Evolutionary conservation across 2,113 vertebrate genomes (phyloP).

Genomic region (Notechis scutatus): DNA sequence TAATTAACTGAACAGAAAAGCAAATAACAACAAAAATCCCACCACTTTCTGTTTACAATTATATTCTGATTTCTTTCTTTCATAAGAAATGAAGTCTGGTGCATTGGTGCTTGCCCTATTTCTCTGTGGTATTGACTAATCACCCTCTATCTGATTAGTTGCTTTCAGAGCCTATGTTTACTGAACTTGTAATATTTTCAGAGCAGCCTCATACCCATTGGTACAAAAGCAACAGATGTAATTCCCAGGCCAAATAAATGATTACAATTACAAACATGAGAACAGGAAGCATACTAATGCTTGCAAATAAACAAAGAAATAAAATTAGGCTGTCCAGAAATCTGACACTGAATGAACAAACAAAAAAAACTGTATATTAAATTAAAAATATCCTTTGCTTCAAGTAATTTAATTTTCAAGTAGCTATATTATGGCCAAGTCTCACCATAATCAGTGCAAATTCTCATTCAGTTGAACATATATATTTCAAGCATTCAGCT

Average conservation of each 20-base stretch:
- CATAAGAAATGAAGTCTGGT: not conserved
- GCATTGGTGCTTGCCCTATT: not conserved
- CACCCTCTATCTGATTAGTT: not conserved
- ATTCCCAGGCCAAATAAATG: not conserved
- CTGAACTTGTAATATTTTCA: not conserved
- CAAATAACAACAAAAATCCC: not conserved
- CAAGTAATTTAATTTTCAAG: not conserved
- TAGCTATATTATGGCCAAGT: not conserved
- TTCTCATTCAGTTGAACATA: not conserved
- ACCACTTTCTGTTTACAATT: slow-evolving; percentile 1
- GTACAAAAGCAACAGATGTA: not conserved
- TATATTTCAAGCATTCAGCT: not conserved
- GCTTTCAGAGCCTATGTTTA: not conserved
- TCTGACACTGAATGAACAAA: not conserved
- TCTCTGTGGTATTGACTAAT: not conserved
- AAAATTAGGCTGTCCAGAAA: not conserved
- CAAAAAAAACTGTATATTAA: not conserved
- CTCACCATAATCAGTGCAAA: not conserved
- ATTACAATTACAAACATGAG: not conserved
- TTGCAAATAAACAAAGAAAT: not conserved
- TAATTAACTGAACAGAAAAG: not conserved
- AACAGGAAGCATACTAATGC: not conserved
- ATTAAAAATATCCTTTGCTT: not conserved
- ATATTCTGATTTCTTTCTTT: slow-evolving; percentile 11
- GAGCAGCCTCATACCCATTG: not conserved